Conservation (phyloP, 2,888 invertebrate genomes). For the Crepidodera aurea region DNA sequence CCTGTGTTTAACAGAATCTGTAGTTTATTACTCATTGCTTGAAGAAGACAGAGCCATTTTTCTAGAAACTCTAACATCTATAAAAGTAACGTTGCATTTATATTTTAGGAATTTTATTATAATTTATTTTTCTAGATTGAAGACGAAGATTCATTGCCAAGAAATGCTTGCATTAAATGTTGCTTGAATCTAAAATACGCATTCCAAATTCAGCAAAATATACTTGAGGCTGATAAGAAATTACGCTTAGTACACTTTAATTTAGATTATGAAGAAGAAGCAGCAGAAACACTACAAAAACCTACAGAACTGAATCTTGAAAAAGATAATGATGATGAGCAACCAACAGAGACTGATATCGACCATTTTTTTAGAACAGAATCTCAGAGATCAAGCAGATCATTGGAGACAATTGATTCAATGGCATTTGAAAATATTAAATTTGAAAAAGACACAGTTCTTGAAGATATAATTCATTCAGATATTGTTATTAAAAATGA, state of each 20-base stretch:
- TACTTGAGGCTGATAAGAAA: constrained; percentile 43
- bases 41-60: constrained; percentile 45
- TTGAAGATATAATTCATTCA: background rate
- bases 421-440: background rate
- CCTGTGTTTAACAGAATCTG: constrained; percentile 47
- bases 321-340: background rate
- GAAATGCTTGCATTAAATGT: constrained; percentile 47
- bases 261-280: constrained; percentile 17
- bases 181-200: constrained; percentile 47
- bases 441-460: background rate
- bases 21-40: constrained; percentile 45
- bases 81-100: constrained; percentile 42
- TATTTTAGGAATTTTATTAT: background rate
- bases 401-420: background rate
- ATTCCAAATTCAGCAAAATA: constrained; percentile 47
- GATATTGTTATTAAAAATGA: constrained; percentile 8
- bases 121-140: constrained; percentile 11
- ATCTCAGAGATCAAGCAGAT: constrained; percentile 2
- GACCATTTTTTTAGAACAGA: constrained; percentile 9
- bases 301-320: background rate
- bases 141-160: constrained; percentile 29
- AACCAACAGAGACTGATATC: constrained; percentile 3
- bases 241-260: constrained; percentile 26
- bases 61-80: constrained; percentile 49
- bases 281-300: background rate